Base-by-base conservation (phyloP, 2,797 vertebrate genomes). In the Myripristis jacobus region DNA sequence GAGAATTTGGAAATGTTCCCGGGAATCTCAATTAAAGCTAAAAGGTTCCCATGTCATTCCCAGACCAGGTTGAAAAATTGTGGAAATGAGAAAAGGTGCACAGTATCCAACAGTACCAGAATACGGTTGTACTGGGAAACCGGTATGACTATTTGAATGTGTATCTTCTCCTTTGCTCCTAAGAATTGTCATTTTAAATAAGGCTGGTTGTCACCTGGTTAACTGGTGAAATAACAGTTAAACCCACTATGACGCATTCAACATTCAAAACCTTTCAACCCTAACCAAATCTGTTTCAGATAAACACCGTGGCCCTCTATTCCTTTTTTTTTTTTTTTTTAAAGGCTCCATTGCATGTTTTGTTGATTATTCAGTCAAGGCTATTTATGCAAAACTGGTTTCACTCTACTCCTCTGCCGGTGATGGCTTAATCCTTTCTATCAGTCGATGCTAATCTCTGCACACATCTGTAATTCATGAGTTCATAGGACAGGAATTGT, bases 401-500 rank as follows among this genome's bases (percentile, higher is more conserved):
- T 51, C 12, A 0, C 43, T 31, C 11, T 7, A 15, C 21, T 44
- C 19, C 12, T 61, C 50, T 34, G 29, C 7, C 18, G 6, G 22
- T 34, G 43, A 62, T 58, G 12, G 52, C 21, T 36, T 73, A 10
- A 69, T 60, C n/a, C 38, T 18, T 38, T 19, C 43, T 34, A 15
- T 53, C 38, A 52, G 29, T 57, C 55, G 36, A 52, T 22, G 64
- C 12, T 12, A 46, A 9, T 54, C 47, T 48, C 19, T 25, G 51
- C 7, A 27, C 13, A 44, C 13, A 5, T 54, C 12, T 53, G 36
- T 21, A 50, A 13, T 47, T 65, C 13, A 60, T 41, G 5, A 21
- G 34, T 53, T 71, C 38, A 0, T 38, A 57, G 66, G 21, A 5
- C 13, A 25, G 21, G 47, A 62, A 24, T 43, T 52, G 36, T 60